Evolutionary conservation across 2,888 invertebrate species (phyloP).

Genomic region (Acanthococcus lagerstroemiae): DNA sequence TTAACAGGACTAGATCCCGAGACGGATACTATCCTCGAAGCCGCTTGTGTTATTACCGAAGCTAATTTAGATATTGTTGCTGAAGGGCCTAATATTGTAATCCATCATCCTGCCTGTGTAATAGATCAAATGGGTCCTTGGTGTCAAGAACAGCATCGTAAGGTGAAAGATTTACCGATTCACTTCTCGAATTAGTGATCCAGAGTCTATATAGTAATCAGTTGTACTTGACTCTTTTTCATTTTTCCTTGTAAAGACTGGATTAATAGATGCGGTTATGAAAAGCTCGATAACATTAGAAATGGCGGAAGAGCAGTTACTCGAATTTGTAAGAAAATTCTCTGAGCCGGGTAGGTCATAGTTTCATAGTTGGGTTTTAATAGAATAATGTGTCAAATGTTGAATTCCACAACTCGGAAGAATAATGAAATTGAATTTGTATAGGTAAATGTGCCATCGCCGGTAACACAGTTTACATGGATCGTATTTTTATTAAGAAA

Average conservation of each 20-base stretch:
- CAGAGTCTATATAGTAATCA: slow-evolving; percentile 10
- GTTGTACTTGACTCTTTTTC: slow-evolving; percentile 16
- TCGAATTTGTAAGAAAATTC: slow-evolving; percentile 60
- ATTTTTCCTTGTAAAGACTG: slow-evolving; percentile 52
- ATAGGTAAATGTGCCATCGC: slow-evolving; percentile 61
- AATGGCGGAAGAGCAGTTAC: slow-evolving; percentile 59
- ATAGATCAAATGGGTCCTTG: slow-evolving; percentile 72
- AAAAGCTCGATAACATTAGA: slow-evolving; percentile 55
- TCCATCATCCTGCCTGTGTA: slow-evolving; percentile 63
- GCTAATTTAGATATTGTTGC: slow-evolving; percentile 62
- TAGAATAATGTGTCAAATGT: no score
- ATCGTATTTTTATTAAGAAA: slow-evolving; percentile 67
- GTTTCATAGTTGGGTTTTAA: no score
- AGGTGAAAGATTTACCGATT: slow-evolving; percentile 46
- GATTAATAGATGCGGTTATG: slow-evolving; percentile 62
- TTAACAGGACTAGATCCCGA: slow-evolving; percentile 82
- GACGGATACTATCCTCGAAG: slow-evolving; percentile 72
- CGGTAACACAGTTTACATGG: slow-evolving; percentile 81
- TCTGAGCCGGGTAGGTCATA: slow-evolving; percentile 38
- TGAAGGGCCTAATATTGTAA: slow-evolving; percentile 61
- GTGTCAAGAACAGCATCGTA: slow-evolving; percentile 68
- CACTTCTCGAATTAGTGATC: slow-evolving; percentile 12
- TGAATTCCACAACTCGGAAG: no score
- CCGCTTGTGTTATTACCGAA: slow-evolving; percentile 83
- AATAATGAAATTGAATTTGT: no score